Conservation (phyloP, 2,888 invertebrate species). For the Clivina fossor region DNA sequence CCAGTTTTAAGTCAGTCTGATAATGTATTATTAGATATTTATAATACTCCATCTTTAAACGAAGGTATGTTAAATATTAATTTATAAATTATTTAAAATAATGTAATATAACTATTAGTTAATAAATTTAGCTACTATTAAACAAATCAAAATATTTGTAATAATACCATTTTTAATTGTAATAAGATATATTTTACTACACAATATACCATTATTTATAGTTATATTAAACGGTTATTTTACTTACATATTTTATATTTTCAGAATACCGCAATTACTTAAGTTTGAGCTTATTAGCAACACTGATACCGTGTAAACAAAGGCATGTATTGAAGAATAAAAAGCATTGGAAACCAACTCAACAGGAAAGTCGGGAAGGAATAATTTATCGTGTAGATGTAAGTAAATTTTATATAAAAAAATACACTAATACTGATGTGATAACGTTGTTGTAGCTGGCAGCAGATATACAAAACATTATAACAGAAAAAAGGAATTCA, state of each 20-base stretch:
- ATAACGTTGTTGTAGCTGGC: background rate
- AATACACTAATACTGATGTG: constrained; percentile 1
- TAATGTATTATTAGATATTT: constrained; percentile 4
- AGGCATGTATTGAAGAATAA: background rate
- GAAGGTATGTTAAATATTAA: too few relatives aligned
- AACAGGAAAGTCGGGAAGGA: constrained; percentile 4
- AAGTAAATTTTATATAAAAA: background rate
- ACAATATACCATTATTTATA: background rate
- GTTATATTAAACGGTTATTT: too few relatives aligned
- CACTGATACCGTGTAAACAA: constrained; percentile 6
- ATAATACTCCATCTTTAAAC: too few relatives aligned
- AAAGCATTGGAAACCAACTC: constrained; percentile 1
- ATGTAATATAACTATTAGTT: too few relatives aligned
- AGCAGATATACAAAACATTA: constrained; percentile 1
- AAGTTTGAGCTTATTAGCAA: background rate
- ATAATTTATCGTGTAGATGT: constrained; percentile 1
- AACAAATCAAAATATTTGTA: too few relatives aligned
- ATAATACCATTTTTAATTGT: too few relatives aligned
- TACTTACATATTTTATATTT: constrained; percentile 1
- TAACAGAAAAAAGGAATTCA: background rate
- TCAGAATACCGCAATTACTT: constrained; percentile 1
- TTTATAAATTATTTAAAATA: too few relatives aligned
- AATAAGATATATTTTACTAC: too few relatives aligned
- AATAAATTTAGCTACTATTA: too few relatives aligned
- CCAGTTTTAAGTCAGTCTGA: background rate